Conservation (phyloP, 1,140 invertebrate genomes). For the Stratiolaelaps scimitus region DNA sequence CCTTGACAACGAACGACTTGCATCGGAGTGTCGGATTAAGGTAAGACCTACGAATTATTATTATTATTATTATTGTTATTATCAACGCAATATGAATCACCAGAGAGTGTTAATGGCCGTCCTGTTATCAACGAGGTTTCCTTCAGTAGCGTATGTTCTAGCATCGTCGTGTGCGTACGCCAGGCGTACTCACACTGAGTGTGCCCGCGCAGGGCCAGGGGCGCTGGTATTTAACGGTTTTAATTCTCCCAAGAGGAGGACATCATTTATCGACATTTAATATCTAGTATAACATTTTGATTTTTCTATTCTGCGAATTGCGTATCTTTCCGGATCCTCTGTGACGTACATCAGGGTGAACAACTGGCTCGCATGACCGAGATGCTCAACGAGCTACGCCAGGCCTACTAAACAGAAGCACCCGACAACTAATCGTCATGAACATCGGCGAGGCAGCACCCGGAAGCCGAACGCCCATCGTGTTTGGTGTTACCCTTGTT, state of each 20-base stretch:
- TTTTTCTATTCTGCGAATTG: neutral
- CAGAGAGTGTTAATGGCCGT: too few relatives aligned
- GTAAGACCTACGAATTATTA: neutral
- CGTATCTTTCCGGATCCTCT: neutral
- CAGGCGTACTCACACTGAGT: neutral
- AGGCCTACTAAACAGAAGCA: neutral
- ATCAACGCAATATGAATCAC: too few relatives aligned
- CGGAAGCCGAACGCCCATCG: too few relatives aligned
- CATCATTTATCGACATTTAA: neutral
- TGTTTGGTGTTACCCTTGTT: too few relatives aligned
- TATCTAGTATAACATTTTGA: neutral
- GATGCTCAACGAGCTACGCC: conserved; percentile 28
- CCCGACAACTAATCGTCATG: neutral
- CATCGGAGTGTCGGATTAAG: conserved; percentile 18
- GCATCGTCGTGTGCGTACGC: too few relatives aligned
- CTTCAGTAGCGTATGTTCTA: too few relatives aligned
- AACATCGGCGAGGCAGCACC: too few relatives aligned
- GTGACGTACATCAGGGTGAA: conserved; percentile 17
- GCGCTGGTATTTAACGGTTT: neutral
- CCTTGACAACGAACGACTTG: conserved; percentile 19
- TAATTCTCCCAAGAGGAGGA: neutral
- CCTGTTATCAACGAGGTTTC: too few relatives aligned
- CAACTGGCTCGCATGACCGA: conserved; percentile 26
- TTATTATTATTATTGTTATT: too few relatives aligned
- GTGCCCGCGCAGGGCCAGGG: neutral